Evolutionary conservation across 2,113 vertebrate genomes (phyloP).

Genomic region (Orthonyx spaldingii): DNA sequence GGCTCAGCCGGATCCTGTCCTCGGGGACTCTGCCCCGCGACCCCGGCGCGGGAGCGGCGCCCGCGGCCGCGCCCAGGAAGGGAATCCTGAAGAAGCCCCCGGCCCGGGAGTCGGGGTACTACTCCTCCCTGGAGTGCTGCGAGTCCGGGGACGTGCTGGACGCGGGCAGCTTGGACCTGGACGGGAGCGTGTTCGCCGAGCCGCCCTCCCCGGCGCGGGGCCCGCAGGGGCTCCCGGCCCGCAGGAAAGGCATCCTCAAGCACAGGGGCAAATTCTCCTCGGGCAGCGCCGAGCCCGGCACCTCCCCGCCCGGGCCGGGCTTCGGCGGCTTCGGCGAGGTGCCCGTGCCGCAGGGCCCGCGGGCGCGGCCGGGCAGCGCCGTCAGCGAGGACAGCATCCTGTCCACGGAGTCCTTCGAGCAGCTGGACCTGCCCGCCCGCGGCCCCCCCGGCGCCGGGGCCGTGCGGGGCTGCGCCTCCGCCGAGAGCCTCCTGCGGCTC

Average conservation of each 20-base stretch:
- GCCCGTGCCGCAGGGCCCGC: constrained; percentile 33
- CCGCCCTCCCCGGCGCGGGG: not conserved
- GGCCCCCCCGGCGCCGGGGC: not conserved
- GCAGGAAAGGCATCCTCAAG: constrained; percentile 89
- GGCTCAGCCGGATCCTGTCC: not conserved
- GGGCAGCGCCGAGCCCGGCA: not conserved
- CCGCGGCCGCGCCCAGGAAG: constrained; percentile 75
- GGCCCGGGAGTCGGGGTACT: constrained; percentile 87
- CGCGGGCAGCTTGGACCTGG: constrained; percentile 6
- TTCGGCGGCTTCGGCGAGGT: constrained; percentile 78
- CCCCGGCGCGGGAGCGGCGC: fast-evolving
- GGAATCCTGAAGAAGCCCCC: constrained; percentile 90
- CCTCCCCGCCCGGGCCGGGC: not conserved
- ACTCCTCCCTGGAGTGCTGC: constrained; percentile 84
- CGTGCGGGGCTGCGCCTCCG: constrained; percentile 85
- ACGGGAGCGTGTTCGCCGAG: constrained; percentile 21
- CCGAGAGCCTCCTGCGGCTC: constrained; percentile 83
- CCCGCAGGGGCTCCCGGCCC: constrained; percentile 27
- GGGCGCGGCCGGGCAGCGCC: constrained; percentile 69
- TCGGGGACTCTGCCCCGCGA: not conserved
- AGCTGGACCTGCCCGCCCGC: constrained; percentile 84
- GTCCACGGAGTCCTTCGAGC: constrained; percentile 94
- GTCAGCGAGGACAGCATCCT: constrained; percentile 95
- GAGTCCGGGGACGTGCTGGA: constrained; percentile 70
- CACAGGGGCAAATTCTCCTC: constrained; percentile 85